A percentile compares a stretch with the other conserved stretches of the same genome.
phyloP scores from a whole-genome alignment of 2,797 vertebrate genomes.

The Varecia variegata region DNA sequence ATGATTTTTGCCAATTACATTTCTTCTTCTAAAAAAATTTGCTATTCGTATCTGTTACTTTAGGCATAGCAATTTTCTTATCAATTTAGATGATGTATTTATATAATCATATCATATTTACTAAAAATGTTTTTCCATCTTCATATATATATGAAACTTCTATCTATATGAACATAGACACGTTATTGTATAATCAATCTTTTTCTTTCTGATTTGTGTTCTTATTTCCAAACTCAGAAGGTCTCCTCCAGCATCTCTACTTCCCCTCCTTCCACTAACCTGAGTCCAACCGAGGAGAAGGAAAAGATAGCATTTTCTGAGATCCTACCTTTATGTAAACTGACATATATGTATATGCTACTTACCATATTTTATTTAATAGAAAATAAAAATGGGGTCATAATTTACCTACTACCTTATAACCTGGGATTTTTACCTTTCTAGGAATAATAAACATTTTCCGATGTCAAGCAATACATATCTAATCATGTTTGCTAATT shows the following conservation, averaged over 20 bases:
- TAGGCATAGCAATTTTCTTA: slow-evolving; percentile 26
- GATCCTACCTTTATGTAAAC: background rate
- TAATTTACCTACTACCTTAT: background rate
- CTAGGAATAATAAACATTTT: background rate
- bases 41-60: background rate
- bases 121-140: slow-evolving; percentile 28
- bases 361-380: background rate
- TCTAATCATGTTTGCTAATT: slow-evolving; percentile 1
- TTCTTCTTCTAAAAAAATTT: slow-evolving; percentile 24
- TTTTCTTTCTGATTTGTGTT: background rate
- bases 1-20: background rate
- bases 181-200: background rate
- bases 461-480: background rate
- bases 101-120: slow-evolving; percentile 37
- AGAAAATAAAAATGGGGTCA: background rate
- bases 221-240: slow-evolving; percentile 37
- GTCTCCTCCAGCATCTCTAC: background rate
- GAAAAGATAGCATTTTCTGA: background rate
- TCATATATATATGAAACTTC: background rate
- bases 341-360: background rate
- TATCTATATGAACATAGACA: background rate
- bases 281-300: background rate
- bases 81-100: slow-evolving; percentile 47
- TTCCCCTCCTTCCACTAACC: background rate
- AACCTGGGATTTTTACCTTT: slow-evolving; percentile 7